Conservation (phyloP, 2,113 vertebrate species). For the Hylia prasina region DNA sequence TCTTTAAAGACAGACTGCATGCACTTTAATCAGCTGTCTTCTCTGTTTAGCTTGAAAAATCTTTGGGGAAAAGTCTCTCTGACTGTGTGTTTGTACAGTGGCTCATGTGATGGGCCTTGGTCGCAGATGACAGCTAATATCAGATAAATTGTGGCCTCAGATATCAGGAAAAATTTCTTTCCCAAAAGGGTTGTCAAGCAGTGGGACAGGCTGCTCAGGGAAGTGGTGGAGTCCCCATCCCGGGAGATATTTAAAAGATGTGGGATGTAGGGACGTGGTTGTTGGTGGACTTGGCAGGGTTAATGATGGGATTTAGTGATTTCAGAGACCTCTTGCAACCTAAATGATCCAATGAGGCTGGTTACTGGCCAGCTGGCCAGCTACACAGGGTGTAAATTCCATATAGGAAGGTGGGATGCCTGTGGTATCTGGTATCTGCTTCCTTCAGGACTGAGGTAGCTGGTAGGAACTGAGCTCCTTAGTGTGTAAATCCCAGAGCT, state of each 20-base stretch:
- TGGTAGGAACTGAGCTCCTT: background rate
- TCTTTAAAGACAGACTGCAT: background rate
- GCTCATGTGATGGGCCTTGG: background rate
- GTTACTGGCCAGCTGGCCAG: rapidly evolving
- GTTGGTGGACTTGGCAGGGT: background rate
- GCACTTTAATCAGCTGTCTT: background rate
- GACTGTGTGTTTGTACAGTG: background rate
- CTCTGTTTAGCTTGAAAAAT: background rate
- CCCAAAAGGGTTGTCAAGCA: background rate
- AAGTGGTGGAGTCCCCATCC: background rate
- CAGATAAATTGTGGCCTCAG: background rate
- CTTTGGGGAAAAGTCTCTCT: background rate
- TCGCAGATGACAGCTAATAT: background rate
- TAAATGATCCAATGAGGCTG: rapidly evolving
- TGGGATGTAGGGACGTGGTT: rapidly evolving
- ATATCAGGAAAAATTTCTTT: background rate
- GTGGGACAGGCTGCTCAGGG: background rate
- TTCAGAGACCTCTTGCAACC: background rate
- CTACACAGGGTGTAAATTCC: too few relatives aligned
- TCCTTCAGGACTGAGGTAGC: background rate
- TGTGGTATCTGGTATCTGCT: background rate
- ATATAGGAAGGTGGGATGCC: background rate
- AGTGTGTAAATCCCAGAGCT: background rate
- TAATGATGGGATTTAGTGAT: background rate
- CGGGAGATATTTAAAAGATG: background rate